A percentile compares a stretch with the other conserved stretches of the same genome.
phyloP scores from a whole-genome alignment of 1,140 invertebrate genomes.

The Colletes gigas region DNA sequence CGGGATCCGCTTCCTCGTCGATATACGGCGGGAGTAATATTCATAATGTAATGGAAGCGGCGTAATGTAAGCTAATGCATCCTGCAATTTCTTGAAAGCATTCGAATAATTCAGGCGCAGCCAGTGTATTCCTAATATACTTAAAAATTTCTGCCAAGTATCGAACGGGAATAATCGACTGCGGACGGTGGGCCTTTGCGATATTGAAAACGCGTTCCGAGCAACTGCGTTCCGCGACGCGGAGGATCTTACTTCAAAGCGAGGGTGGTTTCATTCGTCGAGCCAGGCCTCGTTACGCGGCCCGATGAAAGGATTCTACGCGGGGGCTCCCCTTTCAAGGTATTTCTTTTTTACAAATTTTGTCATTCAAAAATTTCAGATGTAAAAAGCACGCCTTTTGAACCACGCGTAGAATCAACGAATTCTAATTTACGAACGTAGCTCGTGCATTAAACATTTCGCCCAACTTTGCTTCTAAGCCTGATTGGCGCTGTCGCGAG shows the following conservation, averaged over 20 bases:
- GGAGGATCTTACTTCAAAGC: constrained; percentile 38
- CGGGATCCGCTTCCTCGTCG: constrained; percentile 55
- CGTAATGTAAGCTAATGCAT: constrained; percentile 69
- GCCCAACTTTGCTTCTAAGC: no score
- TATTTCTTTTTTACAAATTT: neutral
- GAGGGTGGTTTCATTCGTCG: constrained; percentile 42
- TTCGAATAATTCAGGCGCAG: constrained; percentile 63
- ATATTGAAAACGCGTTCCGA: constrained; percentile 48
- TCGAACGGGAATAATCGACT: constrained; percentile 49
- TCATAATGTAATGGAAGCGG: constrained; percentile 68
- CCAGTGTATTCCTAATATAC: constrained; percentile 67
- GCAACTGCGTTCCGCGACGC: neutral
- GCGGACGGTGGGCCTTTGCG: constrained; percentile 23
- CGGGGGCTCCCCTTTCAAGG: neutral
- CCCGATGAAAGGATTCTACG: neutral
- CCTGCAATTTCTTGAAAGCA: constrained; percentile 69
- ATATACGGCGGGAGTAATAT: constrained; percentile 64
- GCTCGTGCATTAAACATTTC: no score
- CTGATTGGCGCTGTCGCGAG: no score
- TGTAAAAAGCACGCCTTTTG: no score
- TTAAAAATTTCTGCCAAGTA: constrained; percentile 62
- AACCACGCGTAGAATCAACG: no score
- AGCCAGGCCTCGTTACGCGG: constrained; percentile 11
- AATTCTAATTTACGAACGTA: no score
- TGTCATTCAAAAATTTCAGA: neutral